Conservation (phyloP, 2,888 invertebrate genomes). For the Thumatha senex region DNA sequence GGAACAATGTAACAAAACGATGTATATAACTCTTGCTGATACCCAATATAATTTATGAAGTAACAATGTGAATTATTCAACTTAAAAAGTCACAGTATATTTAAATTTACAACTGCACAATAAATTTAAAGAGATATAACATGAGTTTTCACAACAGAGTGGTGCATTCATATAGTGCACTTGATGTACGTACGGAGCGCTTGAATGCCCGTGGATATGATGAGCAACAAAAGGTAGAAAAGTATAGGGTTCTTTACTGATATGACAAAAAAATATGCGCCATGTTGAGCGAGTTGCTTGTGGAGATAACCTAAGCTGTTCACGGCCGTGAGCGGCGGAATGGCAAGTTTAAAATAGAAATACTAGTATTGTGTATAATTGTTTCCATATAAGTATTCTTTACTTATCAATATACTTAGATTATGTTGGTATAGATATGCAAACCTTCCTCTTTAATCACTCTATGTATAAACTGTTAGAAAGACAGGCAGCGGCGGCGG, state of each 20-base stretch:
- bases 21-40: too few relatives aligned
- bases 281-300: conserved; percentile 38
- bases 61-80: neutral
- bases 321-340: conserved; percentile 21
- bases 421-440: too few relatives aligned
- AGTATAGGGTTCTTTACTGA: conserved; percentile 42
- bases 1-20: too few relatives aligned
- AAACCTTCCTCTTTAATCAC: too few relatives aligned
- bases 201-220: conserved; percentile 45
- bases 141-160: conserved; percentile 29
- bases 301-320: conserved; percentile 26
- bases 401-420: too few relatives aligned
- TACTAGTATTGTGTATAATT: too few relatives aligned
- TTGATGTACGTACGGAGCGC: conserved; percentile 38
- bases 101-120: conserved; percentile 12
- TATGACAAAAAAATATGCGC: conserved; percentile 44
- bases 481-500: too few relatives aligned
- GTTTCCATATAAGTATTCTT: too few relatives aligned
- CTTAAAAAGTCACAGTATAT: conserved; percentile 13
- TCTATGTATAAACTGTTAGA: too few relatives aligned
- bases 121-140: conserved; percentile 19
- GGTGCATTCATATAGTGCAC: conserved; percentile 35
- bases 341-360: conserved; percentile 13
- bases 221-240: conserved; percentile 45
- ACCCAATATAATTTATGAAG: neutral